Percentiles rank a stretch among this genome's conserved stretches.
These are phyloP conservation scores for Drosophila guanche DNA, from an alignment of 1,140 invertebrate species.

Conservation along the genomic window DNA sequence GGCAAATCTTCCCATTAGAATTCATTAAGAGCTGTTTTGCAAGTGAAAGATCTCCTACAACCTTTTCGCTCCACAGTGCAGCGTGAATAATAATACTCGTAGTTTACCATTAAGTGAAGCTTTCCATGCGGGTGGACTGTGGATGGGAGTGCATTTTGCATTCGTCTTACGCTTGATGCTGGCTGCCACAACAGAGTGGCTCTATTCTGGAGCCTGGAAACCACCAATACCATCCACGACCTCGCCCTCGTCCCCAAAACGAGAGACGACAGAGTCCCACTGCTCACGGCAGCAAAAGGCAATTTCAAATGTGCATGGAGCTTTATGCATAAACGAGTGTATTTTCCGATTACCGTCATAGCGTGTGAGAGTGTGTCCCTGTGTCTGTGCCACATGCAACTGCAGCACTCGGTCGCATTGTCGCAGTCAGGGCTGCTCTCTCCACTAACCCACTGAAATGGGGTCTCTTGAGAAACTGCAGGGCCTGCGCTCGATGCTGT, in stretches of 20 bases:
- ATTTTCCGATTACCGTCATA: neutral
- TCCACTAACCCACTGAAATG: constrained; percentile 57
- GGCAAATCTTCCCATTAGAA: too few species aligned
- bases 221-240: too few species aligned
- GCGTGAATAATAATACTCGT: constrained; percentile 21
- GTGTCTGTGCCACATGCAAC: constrained; percentile 40
- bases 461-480: constrained; percentile 11
- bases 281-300: constrained; percentile 57
- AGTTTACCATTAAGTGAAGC: constrained; percentile 41
- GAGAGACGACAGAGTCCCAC: constrained; percentile 53
- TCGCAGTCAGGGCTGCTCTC: constrained; percentile 33
- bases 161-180: constrained; percentile 36
- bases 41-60: neutral
- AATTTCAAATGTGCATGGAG: constrained; percentile 66
- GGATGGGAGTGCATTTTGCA: constrained; percentile 16
- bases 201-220: constrained; percentile 14
- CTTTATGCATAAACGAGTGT: constrained; percentile 39
- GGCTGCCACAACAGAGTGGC: constrained; percentile 40
- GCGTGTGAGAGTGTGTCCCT: neutral
- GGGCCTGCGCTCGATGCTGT: constrained; percentile 24
- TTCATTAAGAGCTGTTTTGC: too few species aligned
- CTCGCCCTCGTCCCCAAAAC: constrained; percentile 35
- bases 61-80: neutral
- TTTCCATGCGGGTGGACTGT: constrained; percentile 27
- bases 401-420: constrained; percentile 22